Evolutionary conservation across 2,113 vertebrate species (phyloP).

Genomic region (Nibea coibor): DNA sequence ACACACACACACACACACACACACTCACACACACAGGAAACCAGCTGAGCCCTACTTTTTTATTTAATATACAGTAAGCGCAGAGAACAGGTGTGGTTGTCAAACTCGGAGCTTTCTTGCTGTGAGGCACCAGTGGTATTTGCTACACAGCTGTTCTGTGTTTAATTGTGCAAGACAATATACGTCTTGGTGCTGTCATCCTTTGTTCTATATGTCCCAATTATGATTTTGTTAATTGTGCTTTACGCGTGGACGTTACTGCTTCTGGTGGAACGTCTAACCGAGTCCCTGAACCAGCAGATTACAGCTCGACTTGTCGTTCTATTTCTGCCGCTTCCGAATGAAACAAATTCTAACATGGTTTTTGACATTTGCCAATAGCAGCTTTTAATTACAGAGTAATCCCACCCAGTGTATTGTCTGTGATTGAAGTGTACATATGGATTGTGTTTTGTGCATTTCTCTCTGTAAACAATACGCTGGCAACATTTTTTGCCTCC

Average conservation of each 20-base stretch:
- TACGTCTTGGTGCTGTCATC: neutral
- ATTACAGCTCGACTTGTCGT: slow-evolving; percentile 42
- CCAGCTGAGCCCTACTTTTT: neutral
- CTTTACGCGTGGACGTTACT: neutral
- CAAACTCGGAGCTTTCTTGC: neutral
- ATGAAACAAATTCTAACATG: slow-evolving; percentile 33
- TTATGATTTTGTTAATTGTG: slow-evolving; percentile 1
- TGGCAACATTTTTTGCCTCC: slow-evolving; percentile 53
- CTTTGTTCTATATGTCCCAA: slow-evolving; percentile 5
- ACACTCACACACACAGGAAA: no score
- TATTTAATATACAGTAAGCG: neutral
- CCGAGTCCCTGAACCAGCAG: slow-evolving; percentile 30
- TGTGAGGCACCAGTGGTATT: neutral
- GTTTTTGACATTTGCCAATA: slow-evolving; percentile 52
- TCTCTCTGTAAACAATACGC: slow-evolving; percentile 64
- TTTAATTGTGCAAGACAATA: neutral
- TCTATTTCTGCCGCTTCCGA: slow-evolving; percentile 9
- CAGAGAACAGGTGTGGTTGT: neutral
- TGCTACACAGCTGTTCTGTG: neutral
- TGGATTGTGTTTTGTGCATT: slow-evolving; percentile 58
- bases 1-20: neutral
- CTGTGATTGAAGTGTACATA: slow-evolving; percentile 58
- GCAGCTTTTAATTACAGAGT: slow-evolving; percentile 65
- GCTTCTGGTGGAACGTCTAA: slow-evolving; percentile 13
- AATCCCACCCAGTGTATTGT: slow-evolving; percentile 54